phyloP scores from a whole-genome alignment of 2,797 vertebrate species.

The Poeciliopsis turneri region DNA sequence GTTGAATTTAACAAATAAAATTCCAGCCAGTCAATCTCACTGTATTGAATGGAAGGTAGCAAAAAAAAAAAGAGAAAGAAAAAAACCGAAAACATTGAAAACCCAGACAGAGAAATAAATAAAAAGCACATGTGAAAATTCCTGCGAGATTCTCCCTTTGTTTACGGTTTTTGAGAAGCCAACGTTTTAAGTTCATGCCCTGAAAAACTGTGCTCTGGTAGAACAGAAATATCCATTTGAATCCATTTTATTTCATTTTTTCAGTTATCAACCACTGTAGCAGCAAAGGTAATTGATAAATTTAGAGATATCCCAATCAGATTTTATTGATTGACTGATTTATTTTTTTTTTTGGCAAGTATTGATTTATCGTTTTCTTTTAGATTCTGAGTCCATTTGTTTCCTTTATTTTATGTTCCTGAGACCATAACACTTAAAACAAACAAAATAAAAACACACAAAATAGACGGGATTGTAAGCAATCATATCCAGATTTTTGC shows the following conservation, averaged over 20 bases:
- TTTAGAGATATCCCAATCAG: not conserved
- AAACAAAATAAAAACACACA: not conserved
- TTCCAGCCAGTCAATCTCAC: conserved; percentile 1
- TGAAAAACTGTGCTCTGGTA: not conserved
- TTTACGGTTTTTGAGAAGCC: not conserved
- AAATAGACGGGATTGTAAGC: not conserved
- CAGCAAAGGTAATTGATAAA: not conserved
- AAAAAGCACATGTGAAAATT: conserved; percentile 13
- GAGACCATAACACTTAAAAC: not conserved
- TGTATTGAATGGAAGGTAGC: conserved; percentile 9
- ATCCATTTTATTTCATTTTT: not conserved
- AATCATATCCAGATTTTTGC: not conserved
- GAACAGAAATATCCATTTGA: not conserved
- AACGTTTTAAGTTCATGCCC: not conserved
- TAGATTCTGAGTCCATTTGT: not conserved
- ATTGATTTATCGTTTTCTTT: not conserved
- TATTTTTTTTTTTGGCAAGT: not conserved
- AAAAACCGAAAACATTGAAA: conserved; percentile 12
- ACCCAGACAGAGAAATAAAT: not conserved
- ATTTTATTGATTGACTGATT: no score
- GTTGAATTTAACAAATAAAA: conserved; percentile 14
- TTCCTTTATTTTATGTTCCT: not conserved
- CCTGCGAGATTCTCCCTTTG: not conserved
- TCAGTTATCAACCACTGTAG: not conserved
- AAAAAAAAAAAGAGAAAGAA: not conserved